Evolutionary conservation across 2,888 invertebrate genomes (phyloP).

Genomic region (Neria commutata): DNA sequence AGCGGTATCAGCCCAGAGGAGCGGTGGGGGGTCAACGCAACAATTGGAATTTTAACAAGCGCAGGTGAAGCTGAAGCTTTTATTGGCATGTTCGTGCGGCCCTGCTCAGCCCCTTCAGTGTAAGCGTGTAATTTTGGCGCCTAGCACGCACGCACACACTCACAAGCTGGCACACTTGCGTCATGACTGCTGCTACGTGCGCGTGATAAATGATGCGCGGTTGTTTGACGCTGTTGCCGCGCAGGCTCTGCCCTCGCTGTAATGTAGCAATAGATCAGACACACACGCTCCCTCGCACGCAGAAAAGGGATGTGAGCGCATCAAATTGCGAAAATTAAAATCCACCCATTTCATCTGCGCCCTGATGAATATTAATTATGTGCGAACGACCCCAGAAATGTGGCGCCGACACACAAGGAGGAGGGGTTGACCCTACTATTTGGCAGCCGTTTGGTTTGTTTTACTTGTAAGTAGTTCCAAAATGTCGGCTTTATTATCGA

Average conservation of each 20-base stretch:
- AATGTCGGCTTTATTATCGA: not conserved
- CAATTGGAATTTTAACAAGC: not conserved
- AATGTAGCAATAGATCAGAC: no score
- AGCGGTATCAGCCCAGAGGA: no score
- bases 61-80: no score
- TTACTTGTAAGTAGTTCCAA: not conserved
- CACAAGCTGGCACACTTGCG: not conserved
- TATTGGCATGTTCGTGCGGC: not conserved
- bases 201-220: not conserved
- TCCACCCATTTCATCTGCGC: constrained; percentile 10
- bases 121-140: not conserved
- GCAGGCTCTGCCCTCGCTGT: no score
- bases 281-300: not conserved
- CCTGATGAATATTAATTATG: constrained; percentile 28
- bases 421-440: no score
- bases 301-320: not conserved
- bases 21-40: no score
- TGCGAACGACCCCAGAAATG: no score
- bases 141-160: not conserved
- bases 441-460: no score
- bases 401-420: no score
- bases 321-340: constrained; percentile 5
- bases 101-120: no score
- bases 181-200: no score
- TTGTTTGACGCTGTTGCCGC: no score